A percentile compares a stretch with the other conserved stretches of the same genome.
These are phyloP conservation scores for Trematomus loennbergii DNA, from an alignment of 2,113 vertebrate species.

Conservation along the genomic window DNA sequence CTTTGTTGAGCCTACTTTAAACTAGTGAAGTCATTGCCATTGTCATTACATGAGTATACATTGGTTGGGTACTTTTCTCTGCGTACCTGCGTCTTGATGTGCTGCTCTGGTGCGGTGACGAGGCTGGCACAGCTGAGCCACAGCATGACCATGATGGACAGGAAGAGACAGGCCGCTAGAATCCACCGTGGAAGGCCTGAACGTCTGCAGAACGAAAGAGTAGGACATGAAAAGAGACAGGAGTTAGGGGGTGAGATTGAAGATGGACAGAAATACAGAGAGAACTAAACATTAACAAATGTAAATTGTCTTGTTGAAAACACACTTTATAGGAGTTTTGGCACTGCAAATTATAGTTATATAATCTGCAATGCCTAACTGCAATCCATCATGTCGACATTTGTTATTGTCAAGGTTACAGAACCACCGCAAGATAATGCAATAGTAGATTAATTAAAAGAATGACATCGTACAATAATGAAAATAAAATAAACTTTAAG, in stretches of 20 bases:
- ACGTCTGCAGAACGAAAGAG: conserved; percentile 83
- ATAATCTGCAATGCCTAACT: neutral
- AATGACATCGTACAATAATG: neutral
- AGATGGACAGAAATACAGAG: neutral
- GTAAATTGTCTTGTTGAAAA: neutral
- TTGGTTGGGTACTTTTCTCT: neutral
- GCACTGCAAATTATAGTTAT: neutral
- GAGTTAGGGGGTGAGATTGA: neutral
- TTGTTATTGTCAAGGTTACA: neutral
- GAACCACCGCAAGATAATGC: no score
- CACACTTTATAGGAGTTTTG: no score
- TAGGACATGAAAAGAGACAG: neutral
- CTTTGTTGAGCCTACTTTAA: neutral
- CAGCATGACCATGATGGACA: conserved; percentile 96
- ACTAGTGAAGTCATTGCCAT: neutral
- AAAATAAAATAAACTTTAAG: no score
- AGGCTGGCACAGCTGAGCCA: conserved; percentile 98
- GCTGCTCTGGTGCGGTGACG: conserved; percentile 93
- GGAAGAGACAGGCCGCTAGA: conserved; percentile 93
- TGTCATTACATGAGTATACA: neutral
- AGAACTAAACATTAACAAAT: neutral
- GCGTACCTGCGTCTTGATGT: conserved; percentile 91
- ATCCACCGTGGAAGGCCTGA: conserved; percentile 97
- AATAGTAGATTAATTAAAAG: neutral
- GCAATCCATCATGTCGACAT: neutral